Base-by-base conservation (phyloP, 2,888 invertebrate genomes). In the Parapristionchus giblindavisi region DNA sequence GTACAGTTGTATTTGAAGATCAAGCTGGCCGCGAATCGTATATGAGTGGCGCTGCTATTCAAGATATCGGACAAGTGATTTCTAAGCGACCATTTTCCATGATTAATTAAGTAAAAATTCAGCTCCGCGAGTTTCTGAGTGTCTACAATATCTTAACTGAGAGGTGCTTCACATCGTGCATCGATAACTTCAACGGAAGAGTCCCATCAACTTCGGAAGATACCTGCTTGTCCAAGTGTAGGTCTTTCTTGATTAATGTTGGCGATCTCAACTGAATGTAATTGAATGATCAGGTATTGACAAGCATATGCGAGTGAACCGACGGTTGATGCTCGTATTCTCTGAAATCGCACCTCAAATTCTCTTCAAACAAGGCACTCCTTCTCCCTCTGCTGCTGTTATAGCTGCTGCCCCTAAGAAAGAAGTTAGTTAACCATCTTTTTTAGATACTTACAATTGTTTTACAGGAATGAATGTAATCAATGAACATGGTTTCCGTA, bases 71-170 rank as follows among this genome's bases (percentile, higher is more conserved):
- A 24, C 61, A 61, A 38, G 61, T 61, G 14, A 29, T 27, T 3
- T 27, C 32, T 34, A 32, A 21, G 11, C 48, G 4, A 61, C 3
- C 38, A n/a, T 61, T 32, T 6, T n/a, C 27, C 14, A 56, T 56
- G 27, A 11, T 27, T 32, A 8, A 43, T 8, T 43, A 17, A 8
- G 11, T 43, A 43, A 43, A 43, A 43, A 29, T 82, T 78, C 77
- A 86, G 85, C 77, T 86, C 17, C 79, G 82, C 51, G 87, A 87
- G 74, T 87, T 87, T 56, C 78, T 87, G 58, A 80, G 81, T n/a
- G 83, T 87, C 32, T 87, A 87, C 80, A 87, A 87, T 76, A 81
- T 80, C 38, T 77, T 87, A 27, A 87, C 85, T 6, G 85, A 87
- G 71, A 76, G 81, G 52, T 87, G 87, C 70, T 87, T 87, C 79